phyloP scores from a whole-genome alignment of 2,113 vertebrate species.

The Chloroceryle aenea region DNA sequence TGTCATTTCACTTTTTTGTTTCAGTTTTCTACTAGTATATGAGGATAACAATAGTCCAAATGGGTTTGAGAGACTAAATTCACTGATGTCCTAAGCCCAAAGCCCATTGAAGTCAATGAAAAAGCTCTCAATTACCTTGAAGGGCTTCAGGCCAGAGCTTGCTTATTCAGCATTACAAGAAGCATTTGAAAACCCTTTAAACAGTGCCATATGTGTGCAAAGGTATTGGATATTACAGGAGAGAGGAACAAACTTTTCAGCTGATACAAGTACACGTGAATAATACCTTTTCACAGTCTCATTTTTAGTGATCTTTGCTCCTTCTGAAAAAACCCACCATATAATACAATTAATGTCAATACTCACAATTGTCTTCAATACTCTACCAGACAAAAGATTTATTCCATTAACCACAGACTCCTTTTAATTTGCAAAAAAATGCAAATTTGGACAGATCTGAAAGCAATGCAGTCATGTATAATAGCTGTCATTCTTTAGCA shows the following conservation, averaged over 20 bases:
- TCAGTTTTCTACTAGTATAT: neutral
- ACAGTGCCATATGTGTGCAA: neutral
- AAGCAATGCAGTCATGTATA: neutral
- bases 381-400: neutral
- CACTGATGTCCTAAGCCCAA: neutral
- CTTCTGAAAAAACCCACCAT: neutral
- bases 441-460: neutral
- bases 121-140: conserved; percentile 4
- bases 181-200: conserved; percentile 12
- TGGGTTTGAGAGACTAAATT: neutral
- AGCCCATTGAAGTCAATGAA: neutral
- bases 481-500: neutral
- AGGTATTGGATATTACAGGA: neutral
- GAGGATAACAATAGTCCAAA: neutral
- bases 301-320: neutral
- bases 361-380: neutral
- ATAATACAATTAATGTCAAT: neutral
- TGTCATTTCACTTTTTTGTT: neutral
- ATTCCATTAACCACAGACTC: neutral
- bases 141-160: conserved; percentile 15
- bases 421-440: neutral
- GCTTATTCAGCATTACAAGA: neutral
- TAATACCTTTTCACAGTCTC: neutral
- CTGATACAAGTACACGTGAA: neutral
- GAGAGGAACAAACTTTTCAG: neutral